Evolutionary conservation across 2,797 vertebrate genomes (phyloP).

Genomic region (Remorina albescens): DNA sequence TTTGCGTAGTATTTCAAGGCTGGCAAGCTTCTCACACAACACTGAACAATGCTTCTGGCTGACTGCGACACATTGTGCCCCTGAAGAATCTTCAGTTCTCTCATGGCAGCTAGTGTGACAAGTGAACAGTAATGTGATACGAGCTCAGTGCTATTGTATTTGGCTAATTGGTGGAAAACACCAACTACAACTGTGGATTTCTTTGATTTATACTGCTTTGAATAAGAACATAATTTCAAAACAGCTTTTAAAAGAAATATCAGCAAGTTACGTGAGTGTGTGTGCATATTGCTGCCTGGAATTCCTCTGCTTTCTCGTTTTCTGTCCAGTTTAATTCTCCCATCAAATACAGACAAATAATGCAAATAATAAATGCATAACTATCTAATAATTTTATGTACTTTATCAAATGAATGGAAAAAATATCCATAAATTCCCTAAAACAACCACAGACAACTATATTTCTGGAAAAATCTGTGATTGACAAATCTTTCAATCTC

Average conservation of each 20-base stretch:
- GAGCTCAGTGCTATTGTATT: neutral
- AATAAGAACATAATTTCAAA: neutral
- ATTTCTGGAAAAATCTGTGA: conserved; percentile 3
- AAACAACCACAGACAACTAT: too few species aligned
- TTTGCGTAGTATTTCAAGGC: conserved; percentile 7
- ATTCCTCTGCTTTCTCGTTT: too few species aligned
- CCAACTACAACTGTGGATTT: neutral
- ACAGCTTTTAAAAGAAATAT: neutral
- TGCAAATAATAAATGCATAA: too few species aligned
- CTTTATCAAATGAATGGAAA: neutral
- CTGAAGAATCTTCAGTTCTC: neutral
- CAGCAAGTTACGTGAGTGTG: too few species aligned
- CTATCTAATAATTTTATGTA: neutral
- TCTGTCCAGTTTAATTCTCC: too few species aligned
- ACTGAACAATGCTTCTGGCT: neutral
- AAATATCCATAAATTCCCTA: neutral
- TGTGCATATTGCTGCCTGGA: too few species aligned
- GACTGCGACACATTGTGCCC: neutral
- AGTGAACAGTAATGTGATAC: neutral
- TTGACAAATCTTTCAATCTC: too few species aligned
- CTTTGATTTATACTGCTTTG: neutral
- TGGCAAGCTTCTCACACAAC: neutral
- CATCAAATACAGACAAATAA: too few species aligned
- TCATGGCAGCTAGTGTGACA: neutral
- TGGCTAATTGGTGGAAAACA: neutral